Evolutionary conservation across 2,113 vertebrate genomes (phyloP).

Genomic region (Gyps fulvus): DNA sequence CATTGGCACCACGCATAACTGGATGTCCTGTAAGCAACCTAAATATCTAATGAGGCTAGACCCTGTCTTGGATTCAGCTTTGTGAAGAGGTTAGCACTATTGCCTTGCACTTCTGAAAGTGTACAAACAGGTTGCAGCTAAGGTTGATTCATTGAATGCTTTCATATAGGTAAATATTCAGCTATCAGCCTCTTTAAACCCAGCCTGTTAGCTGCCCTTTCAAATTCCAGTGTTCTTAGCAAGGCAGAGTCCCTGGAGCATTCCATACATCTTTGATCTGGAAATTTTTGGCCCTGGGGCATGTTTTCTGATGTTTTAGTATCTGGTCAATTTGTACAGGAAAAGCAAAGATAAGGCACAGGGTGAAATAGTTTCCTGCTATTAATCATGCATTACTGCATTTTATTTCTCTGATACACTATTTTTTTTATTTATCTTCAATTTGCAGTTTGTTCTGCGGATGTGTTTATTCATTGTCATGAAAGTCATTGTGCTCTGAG

Average conservation of each 20-base stretch:
- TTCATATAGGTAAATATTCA: neutral
- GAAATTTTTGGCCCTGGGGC: neutral
- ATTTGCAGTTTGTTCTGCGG: slow-evolving; percentile 32
- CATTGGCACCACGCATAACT: neutral
- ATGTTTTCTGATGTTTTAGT: neutral
- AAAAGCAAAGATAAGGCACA: neutral
- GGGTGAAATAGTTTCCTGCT: slow-evolving; percentile 23
- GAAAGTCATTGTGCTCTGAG: slow-evolving; percentile 22
- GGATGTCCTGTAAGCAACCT: neutral
- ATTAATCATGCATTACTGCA: neutral
- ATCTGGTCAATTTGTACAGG: neutral
- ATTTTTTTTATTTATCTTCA: neutral
- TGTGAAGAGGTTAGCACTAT: neutral
- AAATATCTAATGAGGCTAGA: neutral
- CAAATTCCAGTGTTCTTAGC: neutral
- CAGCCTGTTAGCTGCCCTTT: neutral
- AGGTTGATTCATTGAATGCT: neutral
- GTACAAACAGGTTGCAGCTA: neutral
- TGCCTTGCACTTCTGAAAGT: neutral
- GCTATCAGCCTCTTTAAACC: neutral
- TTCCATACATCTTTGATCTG: neutral
- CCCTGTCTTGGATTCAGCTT: neutral
- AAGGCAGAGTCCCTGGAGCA: neutral
- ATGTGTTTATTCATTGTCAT: slow-evolving; percentile 4
- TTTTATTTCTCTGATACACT: neutral